Conservation (phyloP, 2,888 invertebrate species). For the Magallana nippona region DNA sequence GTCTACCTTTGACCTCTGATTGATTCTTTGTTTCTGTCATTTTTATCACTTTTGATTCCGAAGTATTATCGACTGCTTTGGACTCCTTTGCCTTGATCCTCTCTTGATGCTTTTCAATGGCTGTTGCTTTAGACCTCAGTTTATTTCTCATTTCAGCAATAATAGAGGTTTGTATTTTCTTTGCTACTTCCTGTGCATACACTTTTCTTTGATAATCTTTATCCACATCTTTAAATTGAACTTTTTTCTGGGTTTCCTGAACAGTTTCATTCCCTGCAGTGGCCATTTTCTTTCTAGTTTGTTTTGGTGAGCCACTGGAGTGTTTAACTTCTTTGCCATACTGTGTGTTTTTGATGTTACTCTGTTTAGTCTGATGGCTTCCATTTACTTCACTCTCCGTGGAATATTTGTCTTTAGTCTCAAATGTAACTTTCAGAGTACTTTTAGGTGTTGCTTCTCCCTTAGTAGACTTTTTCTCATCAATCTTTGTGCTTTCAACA, state of each 20-base stretch:
- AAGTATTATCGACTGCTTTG: not conserved
- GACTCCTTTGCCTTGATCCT: constrained; percentile 14
- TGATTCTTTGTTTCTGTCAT: too few relatives aligned
- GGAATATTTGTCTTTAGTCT: not conserved
- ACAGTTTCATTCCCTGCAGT: not conserved
- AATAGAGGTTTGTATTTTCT: constrained; percentile 7
- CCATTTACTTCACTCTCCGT: not conserved
- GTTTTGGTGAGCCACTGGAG: constrained; percentile 1
- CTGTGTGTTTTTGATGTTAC: not conserved
- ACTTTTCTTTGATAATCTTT: constrained; percentile 25
- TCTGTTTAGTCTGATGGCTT: not conserved
- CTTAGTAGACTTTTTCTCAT: not conserved
- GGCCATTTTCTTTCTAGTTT: not conserved
- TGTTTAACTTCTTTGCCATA: not conserved
- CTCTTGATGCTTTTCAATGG: constrained; percentile 22
- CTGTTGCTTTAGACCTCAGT: constrained; percentile 10
- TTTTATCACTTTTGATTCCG: not conserved
- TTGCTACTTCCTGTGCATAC: constrained; percentile 24
- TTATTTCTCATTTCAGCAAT: constrained; percentile 29
- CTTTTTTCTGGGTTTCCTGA: not conserved
- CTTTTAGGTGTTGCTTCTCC: not conserved
- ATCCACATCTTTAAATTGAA: constrained; percentile 20
- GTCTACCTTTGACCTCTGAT: not conserved
- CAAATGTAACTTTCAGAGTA: constrained; percentile 18
- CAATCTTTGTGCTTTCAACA: not conserved